Conservation (phyloP, 2,888 invertebrate genomes). For the Agelastica alni region DNA sequence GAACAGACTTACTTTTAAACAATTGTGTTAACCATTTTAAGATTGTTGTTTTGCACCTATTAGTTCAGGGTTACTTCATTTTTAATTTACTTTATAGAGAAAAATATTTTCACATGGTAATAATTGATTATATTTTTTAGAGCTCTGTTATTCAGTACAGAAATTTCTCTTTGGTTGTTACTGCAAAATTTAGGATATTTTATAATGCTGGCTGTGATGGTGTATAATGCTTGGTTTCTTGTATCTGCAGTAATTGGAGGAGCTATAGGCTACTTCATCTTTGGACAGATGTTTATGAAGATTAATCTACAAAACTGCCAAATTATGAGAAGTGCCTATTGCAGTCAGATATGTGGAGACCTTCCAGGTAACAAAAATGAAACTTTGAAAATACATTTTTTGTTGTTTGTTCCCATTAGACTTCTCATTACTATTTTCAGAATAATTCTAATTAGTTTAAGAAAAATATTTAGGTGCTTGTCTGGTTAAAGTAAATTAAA, state of each 20-base stretch:
- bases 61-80: too few relatives aligned
- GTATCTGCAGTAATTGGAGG: slow-evolving; percentile 69
- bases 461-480: too few relatives aligned
- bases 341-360: slow-evolving; percentile 53
- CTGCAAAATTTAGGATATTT: slow-evolving; percentile 65
- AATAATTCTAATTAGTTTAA: too few relatives aligned
- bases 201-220: slow-evolving; percentile 75
- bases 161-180: slow-evolving; percentile 51
- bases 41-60: too few relatives aligned
- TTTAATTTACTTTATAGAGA: too few relatives aligned
- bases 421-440: too few relatives aligned
- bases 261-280: slow-evolving; percentile 63
- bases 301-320: slow-evolving; percentile 60
- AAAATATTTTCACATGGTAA: too few relatives aligned
- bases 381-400: too few relatives aligned
- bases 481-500: too few relatives aligned
- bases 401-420: too few relatives aligned
- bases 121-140: slow-evolving; percentile 45
- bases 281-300: slow-evolving; percentile 60
- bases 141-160: slow-evolving; percentile 47
- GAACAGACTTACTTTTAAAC: too few relatives aligned
- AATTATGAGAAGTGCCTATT: slow-evolving; percentile 55
- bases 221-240: slow-evolving; percentile 70
- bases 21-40: too few relatives aligned
- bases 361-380: slow-evolving; percentile 60